phyloP scores from a whole-genome alignment of 2,113 vertebrate genomes.

The Dipodomys stephensi region DNA sequence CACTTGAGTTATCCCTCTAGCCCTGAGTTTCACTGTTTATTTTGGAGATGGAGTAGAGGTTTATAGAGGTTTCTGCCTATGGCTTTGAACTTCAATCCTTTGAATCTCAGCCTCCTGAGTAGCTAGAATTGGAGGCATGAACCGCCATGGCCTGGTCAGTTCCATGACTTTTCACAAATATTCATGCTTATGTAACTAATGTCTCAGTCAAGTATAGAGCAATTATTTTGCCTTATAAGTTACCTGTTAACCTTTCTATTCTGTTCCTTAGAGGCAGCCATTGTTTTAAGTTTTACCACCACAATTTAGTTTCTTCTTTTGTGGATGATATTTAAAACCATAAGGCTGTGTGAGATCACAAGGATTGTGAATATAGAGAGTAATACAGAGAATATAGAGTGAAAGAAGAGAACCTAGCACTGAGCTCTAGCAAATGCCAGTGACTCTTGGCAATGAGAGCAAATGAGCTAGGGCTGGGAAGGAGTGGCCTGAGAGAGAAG shows the following conservation, averaged over 20 bases:
- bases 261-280: background rate
- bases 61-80: no score
- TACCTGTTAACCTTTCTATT: background rate
- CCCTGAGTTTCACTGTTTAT: no score
- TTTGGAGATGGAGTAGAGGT: no score
- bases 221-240: background rate
- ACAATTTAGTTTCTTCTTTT: slow-evolving; percentile 22
- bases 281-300: background rate
- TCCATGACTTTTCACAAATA: background rate
- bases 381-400: no score
- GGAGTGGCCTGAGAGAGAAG: background rate
- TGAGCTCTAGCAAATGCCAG: background rate
- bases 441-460: background rate
- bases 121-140: no score
- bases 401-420: background rate
- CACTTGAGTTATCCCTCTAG: no score
- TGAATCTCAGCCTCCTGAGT: no score
- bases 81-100: no score
- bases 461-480: background rate
- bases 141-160: background rate
- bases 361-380: background rate
- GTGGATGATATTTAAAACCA: background rate
- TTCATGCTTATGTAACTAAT: background rate
- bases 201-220: background rate
- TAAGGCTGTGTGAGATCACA: background rate